Base-by-base conservation (phyloP, 2,113 vertebrate genomes). In the Terrapene triunguis region DNA sequence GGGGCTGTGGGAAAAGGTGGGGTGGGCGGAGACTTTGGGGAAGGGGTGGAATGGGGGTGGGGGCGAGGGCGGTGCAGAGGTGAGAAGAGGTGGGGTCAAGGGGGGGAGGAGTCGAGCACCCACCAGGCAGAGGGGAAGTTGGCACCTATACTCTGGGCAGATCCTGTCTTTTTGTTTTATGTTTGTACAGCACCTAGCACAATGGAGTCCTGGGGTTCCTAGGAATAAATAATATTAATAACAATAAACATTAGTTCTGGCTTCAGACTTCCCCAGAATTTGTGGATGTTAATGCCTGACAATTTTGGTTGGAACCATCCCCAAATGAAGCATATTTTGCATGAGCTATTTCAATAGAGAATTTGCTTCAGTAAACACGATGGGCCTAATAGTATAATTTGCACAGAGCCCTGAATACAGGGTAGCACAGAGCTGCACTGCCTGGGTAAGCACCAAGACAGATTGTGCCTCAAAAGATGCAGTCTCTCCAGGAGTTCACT, bases 371-470 rank as follows among this genome's bases (percentile, higher is more conserved):
- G 24, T 44, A 44, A 54, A 55, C 2, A 59, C 62, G 11, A n/a
- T 19, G 4, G 29, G 17, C 27, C 32, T 84, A 50, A 27, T 51
- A 44, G 7, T 32, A 12, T 22, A 62, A 35, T 84, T 57, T 74
- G 72, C 21, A 80, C 78, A 38, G 27, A 87, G 62, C 44, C 4
- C 24, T 51, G 24, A 69, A 76, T 5, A 57, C 42, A n/a, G 55
- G 86, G 5, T 8, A 89, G 10, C 24, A 47, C 24, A 76, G 25
- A 76, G 69, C 4, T 62, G 55, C n/a, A 80, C 19, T 25, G n/a
- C 38, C 1, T 0, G 42, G 32, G 42, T 22, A 50, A 44, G 25
- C 38, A 80, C 1, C 1, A 22, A 4, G 14, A 42, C 29, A 4
- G 7, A 1, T 21, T 25, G 59, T 74, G 65, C 35, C 22, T n/a